Evolutionary conservation across 2,113 vertebrate species (phyloP), one percentile per base, ranked within the genome.

Genomic region (Patagioenas fasciata): DNA sequence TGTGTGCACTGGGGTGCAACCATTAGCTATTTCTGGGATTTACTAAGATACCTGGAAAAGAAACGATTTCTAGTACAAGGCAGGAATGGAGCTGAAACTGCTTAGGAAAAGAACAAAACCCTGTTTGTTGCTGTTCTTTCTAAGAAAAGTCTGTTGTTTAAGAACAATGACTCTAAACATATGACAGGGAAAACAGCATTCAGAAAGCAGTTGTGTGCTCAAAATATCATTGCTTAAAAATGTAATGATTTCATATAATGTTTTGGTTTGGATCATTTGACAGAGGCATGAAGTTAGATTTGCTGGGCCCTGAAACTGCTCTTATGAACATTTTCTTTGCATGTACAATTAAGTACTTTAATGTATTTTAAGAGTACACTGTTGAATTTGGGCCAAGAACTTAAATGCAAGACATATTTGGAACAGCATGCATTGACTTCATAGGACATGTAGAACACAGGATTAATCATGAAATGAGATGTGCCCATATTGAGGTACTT

Each of bases 131-230:
- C 20, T 92, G 48, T 70, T 88, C 78, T 93, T 84, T 95, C 75
- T 87, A 91, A 94, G 95, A 89, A 67, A 95, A 91, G 77, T 89
- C 77, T 95, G 96, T 65, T 96, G 85, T 92, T 95, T 94, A 92
- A 92, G 77, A 80, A 87, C 77, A 72, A 36, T 50, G n/a, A 84
- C 77, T 91, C 48, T 93, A 93, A 95, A 91, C 80, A 92, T 92
- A 86, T 56, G 80, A 95, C 72, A 95, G 90, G 78, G 53, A 80
- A 93, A 92, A 93, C 0, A 81, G 57, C 58, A 87, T 75, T 88
- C 5, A 0, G 38, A 85, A 91, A 85, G 60, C 75, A 74, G n/a
- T 53, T 82, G 57, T 92, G 78, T 51, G 53, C 80, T 82, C 57
- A 87, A 72, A 96, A 89, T 96, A 87, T n/a, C 70, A 29, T 32